Evolutionary conservation across 1,140 invertebrate genomes (phyloP).

Genomic region (Stegodyphus dumicola): DNA sequence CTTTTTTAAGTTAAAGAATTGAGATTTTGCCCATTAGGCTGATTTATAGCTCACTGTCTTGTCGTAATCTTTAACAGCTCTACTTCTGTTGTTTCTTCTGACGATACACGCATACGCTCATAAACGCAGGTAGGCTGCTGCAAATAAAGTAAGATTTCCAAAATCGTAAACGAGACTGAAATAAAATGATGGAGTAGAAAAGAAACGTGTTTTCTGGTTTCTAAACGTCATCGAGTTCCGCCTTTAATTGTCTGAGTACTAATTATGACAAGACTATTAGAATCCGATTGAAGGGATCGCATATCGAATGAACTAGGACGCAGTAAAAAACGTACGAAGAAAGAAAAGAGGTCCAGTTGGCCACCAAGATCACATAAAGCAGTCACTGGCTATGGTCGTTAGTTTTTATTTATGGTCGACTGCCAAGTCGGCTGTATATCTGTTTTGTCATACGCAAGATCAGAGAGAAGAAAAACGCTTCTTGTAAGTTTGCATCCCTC

Average conservation of each 20-base stretch:
- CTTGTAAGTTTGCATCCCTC: slow-evolving; percentile 47
- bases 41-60: no score
- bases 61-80: no score
- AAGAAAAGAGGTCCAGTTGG: slow-evolving; percentile 32
- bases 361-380: slow-evolving; percentile 50
- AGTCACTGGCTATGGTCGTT: slow-evolving; percentile 52
- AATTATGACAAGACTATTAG: slow-evolving; percentile 55
- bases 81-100: no score
- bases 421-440: slow-evolving; percentile 56
- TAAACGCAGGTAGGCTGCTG: no score
- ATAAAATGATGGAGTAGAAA: no score
- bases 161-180: no score
- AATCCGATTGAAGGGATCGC: slow-evolving; percentile 14
- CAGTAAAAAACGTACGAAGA: background rate
- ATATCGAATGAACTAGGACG: background rate
- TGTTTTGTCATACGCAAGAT: slow-evolving; percentile 60
- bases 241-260: slow-evolving; percentile 31
- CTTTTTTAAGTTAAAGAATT: no score
- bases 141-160: no score
- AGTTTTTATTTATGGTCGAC: slow-evolving; percentile 59
- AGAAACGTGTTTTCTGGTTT: background rate
- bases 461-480: slow-evolving; percentile 43
- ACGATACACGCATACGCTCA: no score
- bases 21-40: no score
- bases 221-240: slow-evolving; percentile 1